Evolutionary conservation across 2,888 invertebrate genomes (phyloP), one percentile per base, ranked within the genome.

Genomic region (Theretra japonica): DNA sequence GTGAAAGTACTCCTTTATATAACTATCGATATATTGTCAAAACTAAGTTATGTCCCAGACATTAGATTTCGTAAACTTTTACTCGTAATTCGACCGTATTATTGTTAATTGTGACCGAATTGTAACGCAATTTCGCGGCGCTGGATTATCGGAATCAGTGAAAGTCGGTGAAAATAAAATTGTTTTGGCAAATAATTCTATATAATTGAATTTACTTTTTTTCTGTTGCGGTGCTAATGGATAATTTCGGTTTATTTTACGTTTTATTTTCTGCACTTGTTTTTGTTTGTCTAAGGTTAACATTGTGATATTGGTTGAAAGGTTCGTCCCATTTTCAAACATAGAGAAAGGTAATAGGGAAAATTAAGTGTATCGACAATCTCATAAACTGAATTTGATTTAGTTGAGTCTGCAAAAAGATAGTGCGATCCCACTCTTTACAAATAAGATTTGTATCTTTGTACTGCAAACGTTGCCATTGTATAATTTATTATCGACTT

Each of bases 141-240:
- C 23, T 48, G 65, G 48, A 65, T 65, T 65, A 23, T 65, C 65
- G 65, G 41, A 65, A 41, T 65, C 65, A 48, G 65, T 65, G 65
- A 65, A 65, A 65, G 65, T 65, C 21, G 21, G 65, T 23, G 48
- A 65, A 48, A 65, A 65, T 65, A 48, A 65, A 60, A 33, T n/a
- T 65, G 48, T 48, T 65, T 48, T 33, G 23, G 17, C 6, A 48
- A 21, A 17, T 65, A 65, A 65, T 65, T 65, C 23, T 23, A 65
- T 65, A 23, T 30, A 33, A 8, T 65, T 41, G 15, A 23, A 62
- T 8, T 30, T 60, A 21, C 8, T 4, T 62, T 62, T 62, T 60
- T 62, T 21, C 7, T n/a, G 53, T 1, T 17, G n/a, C 23, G 15
- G 33, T n/a, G n/a, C 15, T 60, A 60, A 33, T 60, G n/a, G 60